These are phyloP conservation scores for Alsophila aescularia DNA, from an alignment of 2,888 invertebrate species.

Conservation along the genomic window DNA sequence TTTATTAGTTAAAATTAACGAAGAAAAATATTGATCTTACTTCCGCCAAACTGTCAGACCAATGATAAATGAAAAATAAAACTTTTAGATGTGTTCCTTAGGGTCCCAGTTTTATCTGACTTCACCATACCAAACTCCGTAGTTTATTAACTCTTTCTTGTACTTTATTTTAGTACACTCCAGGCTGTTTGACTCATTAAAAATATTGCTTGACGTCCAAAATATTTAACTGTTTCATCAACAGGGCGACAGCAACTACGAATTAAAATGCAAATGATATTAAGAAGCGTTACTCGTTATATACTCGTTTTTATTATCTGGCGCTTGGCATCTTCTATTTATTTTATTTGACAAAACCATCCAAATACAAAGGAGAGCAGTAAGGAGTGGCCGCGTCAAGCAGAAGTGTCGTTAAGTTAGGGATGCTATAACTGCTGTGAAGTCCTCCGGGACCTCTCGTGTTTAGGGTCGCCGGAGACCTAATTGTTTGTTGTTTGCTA, in stretches of 20 bases:
- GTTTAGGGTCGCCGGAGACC: conserved; percentile 12
- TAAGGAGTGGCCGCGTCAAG: conserved; percentile 58
- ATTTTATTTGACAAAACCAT: conserved; percentile 45
- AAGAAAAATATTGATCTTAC: too few relatives aligned
- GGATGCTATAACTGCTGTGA: conserved; percentile 20
- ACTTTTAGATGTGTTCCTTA: too few relatives aligned
- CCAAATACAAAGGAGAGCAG: conserved; percentile 57
- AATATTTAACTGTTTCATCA: neutral
- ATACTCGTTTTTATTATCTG: conserved; percentile 12
- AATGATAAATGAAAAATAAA: too few relatives aligned
- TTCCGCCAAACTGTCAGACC: too few relatives aligned
- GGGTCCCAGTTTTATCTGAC: too few relatives aligned
- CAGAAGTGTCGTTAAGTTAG: conserved; percentile 61
- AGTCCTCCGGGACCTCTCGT: conserved; percentile 14
- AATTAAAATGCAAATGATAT: conserved; percentile 4
- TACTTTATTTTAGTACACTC: neutral
- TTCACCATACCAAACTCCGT: too few relatives aligned
- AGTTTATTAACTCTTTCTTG: neutral
- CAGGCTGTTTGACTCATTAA: too few relatives aligned
- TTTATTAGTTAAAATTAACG: too few relatives aligned
- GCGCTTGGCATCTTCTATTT: conserved; percentile 15
- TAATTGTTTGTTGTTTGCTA: conserved; percentile 8
- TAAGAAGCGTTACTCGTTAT: conserved; percentile 15
- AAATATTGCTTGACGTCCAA: neutral
- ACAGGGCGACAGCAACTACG: neutral